Evolutionary conservation across 2,113 vertebrate species (phyloP).

Genomic region (Crotalus helleri): DNA sequence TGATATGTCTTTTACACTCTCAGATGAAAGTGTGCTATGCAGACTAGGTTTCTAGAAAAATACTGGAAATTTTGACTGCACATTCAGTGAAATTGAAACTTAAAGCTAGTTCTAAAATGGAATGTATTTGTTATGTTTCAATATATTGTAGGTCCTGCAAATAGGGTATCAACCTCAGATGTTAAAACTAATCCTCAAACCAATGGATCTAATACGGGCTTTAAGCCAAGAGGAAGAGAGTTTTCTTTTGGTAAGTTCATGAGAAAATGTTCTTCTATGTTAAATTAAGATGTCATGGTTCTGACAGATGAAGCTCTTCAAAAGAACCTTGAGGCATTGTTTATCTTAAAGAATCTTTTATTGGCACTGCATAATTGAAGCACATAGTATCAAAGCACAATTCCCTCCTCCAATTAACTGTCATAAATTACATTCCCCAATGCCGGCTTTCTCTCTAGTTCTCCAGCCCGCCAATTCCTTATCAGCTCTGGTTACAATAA

Average conservation of each 20-base stretch:
- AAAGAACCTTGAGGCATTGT: too few relatives aligned
- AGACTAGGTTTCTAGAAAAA: not conserved
- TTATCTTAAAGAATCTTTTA: too few relatives aligned
- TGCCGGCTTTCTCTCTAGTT: too few relatives aligned
- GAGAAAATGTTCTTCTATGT: not conserved
- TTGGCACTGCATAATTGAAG: too few relatives aligned
- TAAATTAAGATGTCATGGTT: not conserved
- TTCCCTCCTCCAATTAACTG: too few relatives aligned
- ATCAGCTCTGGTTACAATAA: too few relatives aligned
- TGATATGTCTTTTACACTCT: not conserved
- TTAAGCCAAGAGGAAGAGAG: conserved; percentile 66
- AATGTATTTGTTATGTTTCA: not conserved
- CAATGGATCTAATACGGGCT: conserved; percentile 61
- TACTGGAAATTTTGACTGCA: not conserved
- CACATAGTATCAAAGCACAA: too few relatives aligned
- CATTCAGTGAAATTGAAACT: not conserved
- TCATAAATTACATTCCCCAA: too few relatives aligned
- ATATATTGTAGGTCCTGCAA: conserved; percentile 61
- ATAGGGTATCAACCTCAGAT: conserved; percentile 47
- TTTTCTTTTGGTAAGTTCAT: conserved; percentile 76
- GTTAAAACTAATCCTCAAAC: conserved; percentile 59
- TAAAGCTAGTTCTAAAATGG: not conserved
- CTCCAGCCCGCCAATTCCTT: too few relatives aligned
- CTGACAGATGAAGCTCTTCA: too few relatives aligned
- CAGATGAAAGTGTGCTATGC: not conserved